Evolutionary conservation across 2,888 invertebrate species (phyloP).

Genomic region (Trachelus iudaicus): DNA sequence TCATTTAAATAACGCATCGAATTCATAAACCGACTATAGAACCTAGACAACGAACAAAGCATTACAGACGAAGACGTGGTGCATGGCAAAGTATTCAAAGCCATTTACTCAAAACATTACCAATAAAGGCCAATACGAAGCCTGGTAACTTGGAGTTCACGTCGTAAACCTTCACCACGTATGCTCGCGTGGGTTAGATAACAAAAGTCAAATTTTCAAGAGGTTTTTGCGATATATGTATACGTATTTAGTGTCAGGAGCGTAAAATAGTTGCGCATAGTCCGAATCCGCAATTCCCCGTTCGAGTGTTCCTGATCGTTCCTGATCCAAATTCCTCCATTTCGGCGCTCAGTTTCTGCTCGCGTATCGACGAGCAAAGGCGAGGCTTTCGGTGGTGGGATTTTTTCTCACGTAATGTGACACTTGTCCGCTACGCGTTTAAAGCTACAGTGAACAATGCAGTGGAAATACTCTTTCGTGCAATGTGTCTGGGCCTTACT

Average conservation of each 20-base stretch:
- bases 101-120: neutral
- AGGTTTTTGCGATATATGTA: neutral
- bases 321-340: neutral
- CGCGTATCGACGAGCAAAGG: conserved; percentile 38
- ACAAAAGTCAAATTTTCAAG: neutral
- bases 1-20: too few species aligned
- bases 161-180: too few species aligned
- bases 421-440: conserved; percentile 13
- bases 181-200: neutral
- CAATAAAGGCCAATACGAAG: neutral
- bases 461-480: conserved; percentile 23
- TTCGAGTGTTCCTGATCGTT: conserved; percentile 12
- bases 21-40: neutral
- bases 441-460: conserved; percentile 31
- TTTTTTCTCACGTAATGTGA: conserved; percentile 39
- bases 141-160: neutral
- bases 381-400: conserved; percentile 12
- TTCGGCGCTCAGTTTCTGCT: conserved; percentile 38
- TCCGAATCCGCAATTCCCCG: neutral
- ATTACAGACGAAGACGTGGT: neutral
- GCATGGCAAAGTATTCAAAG: neutral
- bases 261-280: neutral
- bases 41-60: neutral
- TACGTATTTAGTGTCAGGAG: neutral
- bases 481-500: conserved; percentile 37